Evolutionary conservation across 2,888 invertebrate species (phyloP).

Genomic region (Lobophora halterata): DNA sequence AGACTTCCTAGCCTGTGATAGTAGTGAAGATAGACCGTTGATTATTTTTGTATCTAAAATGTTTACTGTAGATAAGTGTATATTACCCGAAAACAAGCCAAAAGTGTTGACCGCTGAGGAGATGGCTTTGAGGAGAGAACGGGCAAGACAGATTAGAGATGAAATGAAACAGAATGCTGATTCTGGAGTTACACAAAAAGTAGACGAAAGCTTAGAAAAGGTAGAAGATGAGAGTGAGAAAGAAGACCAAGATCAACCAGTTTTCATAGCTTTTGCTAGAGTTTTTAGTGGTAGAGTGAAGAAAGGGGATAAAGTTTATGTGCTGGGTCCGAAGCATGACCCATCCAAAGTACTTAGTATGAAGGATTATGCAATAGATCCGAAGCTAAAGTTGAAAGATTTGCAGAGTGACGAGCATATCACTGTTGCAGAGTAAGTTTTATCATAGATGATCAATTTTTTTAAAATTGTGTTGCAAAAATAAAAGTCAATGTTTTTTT

Average conservation of each 20-base stretch:
- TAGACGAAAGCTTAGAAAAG: constrained; percentile 48
- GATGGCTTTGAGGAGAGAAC: constrained; percentile 84
- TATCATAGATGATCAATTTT: too few relatives aligned
- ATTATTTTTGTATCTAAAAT: constrained; percentile 94
- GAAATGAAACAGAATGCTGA: constrained; percentile 68
- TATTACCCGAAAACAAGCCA: constrained; percentile 89
- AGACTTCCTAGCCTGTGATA: constrained; percentile 85
- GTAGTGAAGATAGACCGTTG: constrained; percentile 82
- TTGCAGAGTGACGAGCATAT: constrained; percentile 83
- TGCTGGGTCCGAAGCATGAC: constrained; percentile 93
- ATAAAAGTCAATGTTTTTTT: too few relatives aligned
- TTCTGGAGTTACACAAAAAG: constrained; percentile 36
- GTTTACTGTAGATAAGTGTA: constrained; percentile 89
- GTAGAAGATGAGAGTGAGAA: constrained; percentile 55
- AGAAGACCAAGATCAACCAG: constrained; percentile 77
- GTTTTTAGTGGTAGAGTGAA: constrained; percentile 93
- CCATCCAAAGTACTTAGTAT: constrained; percentile 81
- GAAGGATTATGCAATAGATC: constrained; percentile 64
- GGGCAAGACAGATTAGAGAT: constrained; percentile 83
- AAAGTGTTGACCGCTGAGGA: constrained; percentile 89
- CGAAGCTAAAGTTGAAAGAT: constrained; percentile 79
- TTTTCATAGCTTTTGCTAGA: constrained; percentile 95
- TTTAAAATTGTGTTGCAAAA: too few relatives aligned
- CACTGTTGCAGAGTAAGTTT: constrained; percentile 78
- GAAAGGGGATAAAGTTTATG: constrained; percentile 89